Conservation (phyloP, 2,113 vertebrate genomes). For the Merops nubicus region DNA sequence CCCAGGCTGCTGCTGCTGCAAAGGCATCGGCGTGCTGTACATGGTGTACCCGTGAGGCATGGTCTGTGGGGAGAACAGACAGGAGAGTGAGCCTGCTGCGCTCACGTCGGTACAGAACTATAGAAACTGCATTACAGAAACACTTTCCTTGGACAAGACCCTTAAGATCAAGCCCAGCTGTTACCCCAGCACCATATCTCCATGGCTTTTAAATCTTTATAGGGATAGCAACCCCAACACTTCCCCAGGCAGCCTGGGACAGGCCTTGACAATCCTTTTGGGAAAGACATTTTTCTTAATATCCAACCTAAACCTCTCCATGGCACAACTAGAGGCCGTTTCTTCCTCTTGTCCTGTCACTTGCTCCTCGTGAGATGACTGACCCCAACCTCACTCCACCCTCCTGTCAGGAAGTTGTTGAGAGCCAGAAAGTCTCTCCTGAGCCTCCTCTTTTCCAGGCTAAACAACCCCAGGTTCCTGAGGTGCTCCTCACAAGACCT, state of each 20-base stretch:
- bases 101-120: no score
- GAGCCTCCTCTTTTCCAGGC: neutral
- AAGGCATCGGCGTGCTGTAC: slow-evolving; percentile 70
- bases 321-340: no score
- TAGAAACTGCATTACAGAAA: neutral
- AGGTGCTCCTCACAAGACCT: neutral
- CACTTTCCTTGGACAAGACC: no score
- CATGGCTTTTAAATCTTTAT: neutral
- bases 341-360: no score
- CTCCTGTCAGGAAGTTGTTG: no score
- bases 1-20: slow-evolving; percentile 63
- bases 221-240: neutral
- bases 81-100: neutral
- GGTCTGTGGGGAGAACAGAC: slow-evolving; percentile 25
- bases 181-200: neutral
- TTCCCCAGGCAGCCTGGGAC: neutral
- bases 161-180: neutral
- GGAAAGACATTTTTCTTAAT: neutral
- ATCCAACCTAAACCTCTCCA: neutral
- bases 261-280: neutral
- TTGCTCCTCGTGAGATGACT: no score
- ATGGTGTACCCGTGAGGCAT: slow-evolving; percentile 76
- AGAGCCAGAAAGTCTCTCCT: no score
- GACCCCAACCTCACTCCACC: no score
- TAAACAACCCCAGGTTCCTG: neutral